phyloP scores from a whole-genome alignment of 2,113 vertebrate genomes.

The Sphaerodactylus townsendi region DNA sequence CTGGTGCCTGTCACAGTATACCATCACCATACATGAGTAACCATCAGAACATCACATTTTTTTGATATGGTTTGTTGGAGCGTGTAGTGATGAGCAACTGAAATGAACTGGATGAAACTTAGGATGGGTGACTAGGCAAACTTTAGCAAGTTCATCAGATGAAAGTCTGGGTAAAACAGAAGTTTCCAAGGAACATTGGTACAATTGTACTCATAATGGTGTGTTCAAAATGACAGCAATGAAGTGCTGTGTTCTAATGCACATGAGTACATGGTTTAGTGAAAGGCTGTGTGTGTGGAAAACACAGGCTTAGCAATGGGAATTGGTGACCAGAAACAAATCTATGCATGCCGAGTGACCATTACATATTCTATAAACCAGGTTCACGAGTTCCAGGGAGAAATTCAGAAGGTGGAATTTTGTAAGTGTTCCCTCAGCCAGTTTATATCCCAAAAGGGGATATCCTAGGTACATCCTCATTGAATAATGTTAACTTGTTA shows the following conservation, averaged over 20 bases:
- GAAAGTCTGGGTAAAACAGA: not conserved
- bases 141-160: not conserved
- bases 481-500: not conserved
- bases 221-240: not conserved
- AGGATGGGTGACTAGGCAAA: not conserved
- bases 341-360: not conserved
- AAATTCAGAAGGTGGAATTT: not conserved
- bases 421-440: no score
- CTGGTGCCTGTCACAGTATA: not conserved
- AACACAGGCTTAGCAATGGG: not conserved
- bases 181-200: not conserved
- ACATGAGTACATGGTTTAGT: not conserved
- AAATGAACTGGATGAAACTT: not conserved
- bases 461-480: not conserved
- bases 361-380: not conserved
- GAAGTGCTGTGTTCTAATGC: not conserved
- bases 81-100: not conserved
- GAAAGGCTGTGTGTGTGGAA: no score
- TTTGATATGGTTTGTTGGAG: not conserved
- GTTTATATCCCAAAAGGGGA: not conserved
- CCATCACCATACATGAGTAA: not conserved
- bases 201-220: not conserved
- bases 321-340: not conserved
- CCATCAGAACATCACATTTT: not conserved
- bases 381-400: not conserved